These are phyloP conservation scores for Hoplodrina blanda DNA, from an alignment of 2,888 invertebrate species.

Conservation along the genomic window DNA sequence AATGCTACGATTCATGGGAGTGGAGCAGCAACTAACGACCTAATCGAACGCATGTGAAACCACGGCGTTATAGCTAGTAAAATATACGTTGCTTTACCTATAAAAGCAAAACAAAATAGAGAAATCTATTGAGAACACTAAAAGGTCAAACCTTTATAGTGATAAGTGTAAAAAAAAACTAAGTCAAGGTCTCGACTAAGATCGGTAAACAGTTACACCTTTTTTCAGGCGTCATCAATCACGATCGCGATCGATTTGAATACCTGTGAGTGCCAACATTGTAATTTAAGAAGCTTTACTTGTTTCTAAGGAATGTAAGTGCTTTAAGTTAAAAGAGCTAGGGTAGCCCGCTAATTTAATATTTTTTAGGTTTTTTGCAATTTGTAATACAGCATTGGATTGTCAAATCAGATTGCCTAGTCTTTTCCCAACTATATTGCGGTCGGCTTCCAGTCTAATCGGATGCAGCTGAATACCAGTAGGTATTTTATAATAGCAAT, in stretches of 20 bases:
- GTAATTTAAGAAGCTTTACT: constrained; percentile 20
- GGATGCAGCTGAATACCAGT: too few species aligned
- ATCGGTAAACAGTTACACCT: constrained; percentile 42
- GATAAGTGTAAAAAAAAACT: constrained; percentile 45
- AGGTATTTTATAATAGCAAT: too few species aligned
- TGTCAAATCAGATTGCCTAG: too few species aligned
- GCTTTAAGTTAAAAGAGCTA: constrained; percentile 1
- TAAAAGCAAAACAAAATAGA: constrained; percentile 23
- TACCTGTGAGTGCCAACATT: constrained; percentile 35
- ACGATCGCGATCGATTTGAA: constrained; percentile 42
- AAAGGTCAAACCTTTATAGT: constrained; percentile 37
- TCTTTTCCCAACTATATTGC: too few species aligned
- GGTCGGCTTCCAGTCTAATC: too few species aligned
- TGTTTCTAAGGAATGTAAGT: neutral
- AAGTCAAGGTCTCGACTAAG: constrained; percentile 52
- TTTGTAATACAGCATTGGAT: too few species aligned
- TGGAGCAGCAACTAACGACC: too few species aligned
- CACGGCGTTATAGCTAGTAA: too few species aligned
- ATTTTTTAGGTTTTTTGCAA: too few species aligned
- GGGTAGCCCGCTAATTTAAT: too few species aligned
- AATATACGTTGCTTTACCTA: neutral
- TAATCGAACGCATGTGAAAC: too few species aligned
- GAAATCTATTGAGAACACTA: constrained; percentile 34
- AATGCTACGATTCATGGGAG: too few species aligned
- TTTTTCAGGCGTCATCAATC: constrained; percentile 51